Evolutionary conservation across 2,888 invertebrate species (phyloP).

Genomic region (Melipona bicolor): DNA sequence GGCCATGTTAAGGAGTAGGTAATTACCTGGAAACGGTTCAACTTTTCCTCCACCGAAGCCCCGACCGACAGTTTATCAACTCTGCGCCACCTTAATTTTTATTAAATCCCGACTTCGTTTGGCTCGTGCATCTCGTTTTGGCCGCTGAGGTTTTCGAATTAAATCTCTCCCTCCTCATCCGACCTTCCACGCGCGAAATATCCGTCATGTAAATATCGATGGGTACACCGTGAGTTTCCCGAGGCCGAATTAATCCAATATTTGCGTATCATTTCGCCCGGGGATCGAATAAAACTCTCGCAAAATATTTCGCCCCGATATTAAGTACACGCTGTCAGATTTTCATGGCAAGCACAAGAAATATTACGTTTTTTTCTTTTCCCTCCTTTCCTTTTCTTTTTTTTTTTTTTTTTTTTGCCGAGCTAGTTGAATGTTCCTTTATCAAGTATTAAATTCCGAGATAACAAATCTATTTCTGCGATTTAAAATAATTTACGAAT

Average conservation of each 20-base stretch:
- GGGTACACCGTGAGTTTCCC: neutral
- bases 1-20: slow-evolving; percentile 28
- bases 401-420: no score
- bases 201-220: slow-evolving; percentile 14
- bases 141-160: neutral
- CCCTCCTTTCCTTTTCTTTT: no score
- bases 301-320: slow-evolving; percentile 7
- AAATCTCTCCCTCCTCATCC: neutral
- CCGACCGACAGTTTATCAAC: neutral
- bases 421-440: no score
- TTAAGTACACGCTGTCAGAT: neutral
- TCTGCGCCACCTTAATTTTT: slow-evolving; percentile 3
- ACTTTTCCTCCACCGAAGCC: neutral
- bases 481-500: no score
- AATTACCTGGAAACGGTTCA: slow-evolving; percentile 30
- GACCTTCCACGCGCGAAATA: neutral
- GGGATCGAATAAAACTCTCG: slow-evolving; percentile 17
- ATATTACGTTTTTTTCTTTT: neutral
- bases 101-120: slow-evolving; percentile 2
- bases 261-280: slow-evolving; percentile 22
- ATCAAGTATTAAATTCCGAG: no score
- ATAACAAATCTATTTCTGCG: no score
- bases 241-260: slow-evolving; percentile 16
- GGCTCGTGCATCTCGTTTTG: neutral
- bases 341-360: neutral